Evolutionary conservation across 2,888 invertebrate species (phyloP), one percentile per base, ranked within the genome.

Genomic region (Drosophila conformis): DNA sequence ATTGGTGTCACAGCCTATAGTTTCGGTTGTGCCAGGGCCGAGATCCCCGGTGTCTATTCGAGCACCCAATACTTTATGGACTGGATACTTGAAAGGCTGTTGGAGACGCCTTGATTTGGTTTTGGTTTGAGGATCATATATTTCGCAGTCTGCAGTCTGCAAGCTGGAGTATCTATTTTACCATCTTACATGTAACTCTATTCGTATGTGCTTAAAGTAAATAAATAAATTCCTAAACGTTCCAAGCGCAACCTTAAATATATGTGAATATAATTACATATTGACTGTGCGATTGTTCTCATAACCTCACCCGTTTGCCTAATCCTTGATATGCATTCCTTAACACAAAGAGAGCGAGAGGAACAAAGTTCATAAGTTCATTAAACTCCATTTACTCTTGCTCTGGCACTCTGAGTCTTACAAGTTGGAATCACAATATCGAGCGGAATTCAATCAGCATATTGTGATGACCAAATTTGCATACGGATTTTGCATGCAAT

Each of bases 1-100:
- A 94, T 96, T 54, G 96, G 96, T 2, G 93, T 96, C 1, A 96
- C 96, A 2, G 95, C 96, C 0, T 96, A 95, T 88, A 96, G 95
- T 2, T 94, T 94, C 77, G 94, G 94, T 49, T 96, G 95, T 90
- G 95, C 95, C 0, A 94, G 95, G 78, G 93, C 94, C 3, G 94
- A 94, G 7, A 94, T 93, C 74, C 96, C 27, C 0, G 95, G 95
- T 2, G 95, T 96, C 8, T 96, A 96, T 87, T 94, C 95, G 0
- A 93, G 95, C 77, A 94, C 95, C 0, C 94, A 95, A 5, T 87
- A 93, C 59, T 96, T 95, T 80, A 85, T 95, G 10, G 94, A 95
- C 76, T 96, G 96, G 96, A 95, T 96, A 68, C 75, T 90, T 63
- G 79, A 91, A 80, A 93, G 84, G 76, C 61, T 93, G n/a, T 86